These are phyloP conservation scores for Ptychochromis oligacanthus DNA, from an alignment of 2,113 vertebrate genomes.

Conservation along the genomic window DNA sequence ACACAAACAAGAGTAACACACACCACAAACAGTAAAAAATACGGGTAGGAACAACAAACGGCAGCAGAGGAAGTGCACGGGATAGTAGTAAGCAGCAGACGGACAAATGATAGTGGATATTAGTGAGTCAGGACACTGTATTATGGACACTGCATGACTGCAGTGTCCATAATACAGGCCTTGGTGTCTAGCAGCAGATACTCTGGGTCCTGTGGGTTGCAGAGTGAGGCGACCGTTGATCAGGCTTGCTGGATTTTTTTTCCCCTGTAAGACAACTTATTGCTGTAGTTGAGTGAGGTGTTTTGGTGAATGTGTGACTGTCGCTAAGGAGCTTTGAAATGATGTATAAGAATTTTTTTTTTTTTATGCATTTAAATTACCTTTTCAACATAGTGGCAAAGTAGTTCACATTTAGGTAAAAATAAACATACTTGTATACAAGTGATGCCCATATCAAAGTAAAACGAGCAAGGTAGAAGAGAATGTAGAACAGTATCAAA, in stretches of 20 bases:
- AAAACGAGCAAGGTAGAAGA: neutral
- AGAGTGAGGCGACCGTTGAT: neutral
- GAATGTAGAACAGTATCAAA: neutral
- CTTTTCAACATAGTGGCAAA: too few relatives aligned
- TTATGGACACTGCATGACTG: too few relatives aligned
- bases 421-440: neutral
- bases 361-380: neutral
- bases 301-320: slow-evolving; percentile 21
- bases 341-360: too few relatives aligned
- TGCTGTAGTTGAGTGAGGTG: slow-evolving; percentile 52
- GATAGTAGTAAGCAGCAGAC: neutral
- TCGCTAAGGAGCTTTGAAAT: too few relatives aligned
- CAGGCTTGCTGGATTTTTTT: neutral
- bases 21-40: neutral
- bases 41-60: neutral
- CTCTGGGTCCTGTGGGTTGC: neutral
- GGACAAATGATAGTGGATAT: neutral
- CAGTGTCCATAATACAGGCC: too few relatives aligned
- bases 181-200: too few relatives aligned
- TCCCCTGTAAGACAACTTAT: slow-evolving; percentile 28
- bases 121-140: too few relatives aligned
- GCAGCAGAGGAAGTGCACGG: neutral
- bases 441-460: rapidly evolving
- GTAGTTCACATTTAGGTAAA: neutral
- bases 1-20: neutral